Base-by-base conservation (phyloP, 2,888 invertebrate species). In the Pseudoips prasinana region DNA sequence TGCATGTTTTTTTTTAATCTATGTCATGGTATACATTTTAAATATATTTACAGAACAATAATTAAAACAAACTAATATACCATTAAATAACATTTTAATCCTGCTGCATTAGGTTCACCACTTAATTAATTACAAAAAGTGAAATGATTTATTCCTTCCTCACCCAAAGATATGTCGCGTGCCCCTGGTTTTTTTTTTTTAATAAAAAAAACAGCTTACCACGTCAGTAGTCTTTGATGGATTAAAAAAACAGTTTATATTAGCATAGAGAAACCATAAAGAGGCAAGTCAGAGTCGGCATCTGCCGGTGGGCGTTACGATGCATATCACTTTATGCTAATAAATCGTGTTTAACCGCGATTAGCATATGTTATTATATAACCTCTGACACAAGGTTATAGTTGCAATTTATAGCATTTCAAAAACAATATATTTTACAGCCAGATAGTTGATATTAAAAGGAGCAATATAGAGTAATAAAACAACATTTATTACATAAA, bases 281-380 rank as follows among this genome's bases (percentile, higher is more conserved):
- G 66, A 33, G 35, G 27, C 54, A 41, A 51, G 50, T 57, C 42
- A 43, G 57, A 63, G 62, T 57, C 50, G 69, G 64, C 81, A 81
- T 81, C 75, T 85, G 83, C 64, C 73, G 45, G 65, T 78, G 75
- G 81, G 82, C 84, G 83, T 38, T 35, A 55, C 62, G 67, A 78
- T 70, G 63, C 68, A 77, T 80, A 72, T 52, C 47, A 50, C 55
- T 71, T 82, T 84, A 85, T 86, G 86, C 69, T 69, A 85, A 85
- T 85, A 39, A 20, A 44, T 51, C 36, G 35, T 51, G 44, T 49
- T 66, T 63, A 60, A 51, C 49, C 53, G 50, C 58, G 66, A 75
- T 70, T 68, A 70, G 61, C 53, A 36, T 35, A 58, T 55, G 56
- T 53, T 62, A n/a, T n/a, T n/a, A n/a, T n/a, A n/a, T n/a, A n/a